phyloP scores from a whole-genome alignment of 2,113 vertebrate genomes.

The Carettochelys insculpta region DNA sequence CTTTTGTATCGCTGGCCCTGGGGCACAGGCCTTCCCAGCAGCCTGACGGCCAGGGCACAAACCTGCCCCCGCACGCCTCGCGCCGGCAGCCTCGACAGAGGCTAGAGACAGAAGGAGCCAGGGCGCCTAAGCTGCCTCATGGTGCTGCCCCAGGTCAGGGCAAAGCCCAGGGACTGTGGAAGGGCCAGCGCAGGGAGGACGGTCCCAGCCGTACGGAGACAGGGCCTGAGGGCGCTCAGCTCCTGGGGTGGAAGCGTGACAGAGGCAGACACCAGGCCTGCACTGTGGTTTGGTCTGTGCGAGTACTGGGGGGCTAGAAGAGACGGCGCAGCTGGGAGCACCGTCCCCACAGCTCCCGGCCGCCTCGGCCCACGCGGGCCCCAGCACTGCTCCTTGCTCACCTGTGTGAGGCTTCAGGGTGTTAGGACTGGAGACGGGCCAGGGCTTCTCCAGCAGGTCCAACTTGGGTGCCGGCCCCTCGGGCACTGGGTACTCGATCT shows the following conservation, averaged over 20 bases:
- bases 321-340: neutral
- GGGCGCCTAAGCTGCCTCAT: neutral
- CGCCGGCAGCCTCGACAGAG: neutral
- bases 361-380: neutral
- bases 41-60: neutral
- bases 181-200: too few species aligned
- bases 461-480: slow-evolving; percentile 81
- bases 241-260: too few species aligned
- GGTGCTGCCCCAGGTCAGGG: neutral
- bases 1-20: too few species aligned
- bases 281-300: neutral
- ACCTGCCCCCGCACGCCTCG: neutral
- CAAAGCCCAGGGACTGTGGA: neutral
- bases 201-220: neutral
- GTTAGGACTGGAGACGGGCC: slow-evolving; percentile 78
- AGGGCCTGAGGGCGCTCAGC: neutral
- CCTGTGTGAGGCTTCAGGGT: slow-evolving; percentile 84
- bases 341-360: fast-evolving
- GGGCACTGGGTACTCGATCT: slow-evolving; percentile 82
- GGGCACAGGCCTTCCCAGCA: too few species aligned
- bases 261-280: neutral
- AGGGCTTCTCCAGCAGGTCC: slow-evolving; percentile 80
- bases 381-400: slow-evolving; percentile 47
- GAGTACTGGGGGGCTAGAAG: neutral
- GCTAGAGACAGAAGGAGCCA: neutral